phyloP scores from a whole-genome alignment of 1,140 invertebrate species.

The Aradophagus sp. region DNA sequence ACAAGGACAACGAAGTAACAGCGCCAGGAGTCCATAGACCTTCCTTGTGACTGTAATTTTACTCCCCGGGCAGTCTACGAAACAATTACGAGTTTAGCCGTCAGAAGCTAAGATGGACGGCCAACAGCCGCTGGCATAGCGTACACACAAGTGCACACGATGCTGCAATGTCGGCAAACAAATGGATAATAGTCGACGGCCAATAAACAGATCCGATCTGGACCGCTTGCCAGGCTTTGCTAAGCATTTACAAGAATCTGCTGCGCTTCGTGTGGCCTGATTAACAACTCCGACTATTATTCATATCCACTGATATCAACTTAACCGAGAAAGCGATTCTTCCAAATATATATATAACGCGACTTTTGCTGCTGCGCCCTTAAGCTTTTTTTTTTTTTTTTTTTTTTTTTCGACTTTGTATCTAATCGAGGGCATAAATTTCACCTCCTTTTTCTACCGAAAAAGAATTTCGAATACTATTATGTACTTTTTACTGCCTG shows the following conservation, averaged over 20 bases:
- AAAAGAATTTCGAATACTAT: too few relatives aligned
- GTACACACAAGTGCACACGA: conserved; percentile 38
- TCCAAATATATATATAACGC: too few relatives aligned
- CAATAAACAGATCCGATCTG: conserved; percentile 59
- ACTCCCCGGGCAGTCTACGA: conserved; percentile 50
- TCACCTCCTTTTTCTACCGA: too few relatives aligned
- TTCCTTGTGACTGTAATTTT: conserved; percentile 50
- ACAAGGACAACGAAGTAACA: conserved; percentile 46
- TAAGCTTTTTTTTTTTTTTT: too few relatives aligned
- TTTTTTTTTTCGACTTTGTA: too few relatives aligned
- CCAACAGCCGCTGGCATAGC: conserved; percentile 49
- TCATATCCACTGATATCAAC: too few relatives aligned
- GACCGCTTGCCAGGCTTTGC: conserved; percentile 38
- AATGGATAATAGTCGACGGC: conserved; percentile 56
- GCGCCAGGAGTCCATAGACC: conserved; percentile 42
- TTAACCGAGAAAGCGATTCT: too few relatives aligned
- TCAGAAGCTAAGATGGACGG: conserved; percentile 49
- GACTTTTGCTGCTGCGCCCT: too few relatives aligned
- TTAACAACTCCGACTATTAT: conserved; percentile 41
- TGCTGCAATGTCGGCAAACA: conserved; percentile 53
- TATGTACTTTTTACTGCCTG: too few relatives aligned
- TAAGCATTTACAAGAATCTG: conserved; percentile 41
- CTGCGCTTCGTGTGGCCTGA: conserved; percentile 32
- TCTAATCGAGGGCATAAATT: too few relatives aligned
- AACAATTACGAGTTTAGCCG: conserved; percentile 56